Percentiles rank a stretch among this genome's conserved stretches.
Conservation (phyloP, 2,797 vertebrate genomes). For the Acrocephalus scirpaceus region DNA sequence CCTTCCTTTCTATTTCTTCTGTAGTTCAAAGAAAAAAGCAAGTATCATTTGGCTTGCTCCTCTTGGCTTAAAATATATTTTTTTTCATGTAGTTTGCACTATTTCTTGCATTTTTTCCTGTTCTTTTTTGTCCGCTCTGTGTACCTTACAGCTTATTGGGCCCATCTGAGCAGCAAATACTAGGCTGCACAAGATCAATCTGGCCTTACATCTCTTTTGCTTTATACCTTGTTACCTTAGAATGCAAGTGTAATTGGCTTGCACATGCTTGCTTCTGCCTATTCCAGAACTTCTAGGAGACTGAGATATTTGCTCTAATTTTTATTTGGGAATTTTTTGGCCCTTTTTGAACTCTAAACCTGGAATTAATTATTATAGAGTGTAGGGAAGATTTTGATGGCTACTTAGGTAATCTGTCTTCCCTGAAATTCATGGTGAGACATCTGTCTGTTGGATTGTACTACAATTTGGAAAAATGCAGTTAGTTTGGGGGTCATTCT, state of each 20-base stretch:
- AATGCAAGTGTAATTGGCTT: background rate
- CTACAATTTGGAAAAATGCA: background rate
- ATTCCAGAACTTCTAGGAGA: background rate
- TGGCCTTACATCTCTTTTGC: background rate
- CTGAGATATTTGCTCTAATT: background rate
- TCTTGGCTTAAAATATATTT: background rate
- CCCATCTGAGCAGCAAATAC: background rate
- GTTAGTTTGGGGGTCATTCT: background rate
- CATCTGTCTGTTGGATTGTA: background rate
- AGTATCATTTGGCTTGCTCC: background rate
- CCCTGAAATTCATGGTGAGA: background rate
- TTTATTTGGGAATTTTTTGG: background rate
- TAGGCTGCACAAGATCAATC: background rate
- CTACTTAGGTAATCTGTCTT: background rate
- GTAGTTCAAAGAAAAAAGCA: background rate
- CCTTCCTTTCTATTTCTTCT: background rate
- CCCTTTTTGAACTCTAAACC: background rate
- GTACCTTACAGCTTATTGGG: background rate
- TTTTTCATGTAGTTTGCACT: background rate
- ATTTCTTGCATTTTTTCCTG: background rate
- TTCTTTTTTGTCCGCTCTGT: background rate
- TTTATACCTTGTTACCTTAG: background rate
- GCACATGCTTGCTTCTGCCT: background rate
- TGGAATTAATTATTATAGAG: background rate
- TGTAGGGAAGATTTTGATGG: background rate